phyloP scores from a whole-genome alignment of 2,113 vertebrate species.

The Ochotona princeps region DNA sequence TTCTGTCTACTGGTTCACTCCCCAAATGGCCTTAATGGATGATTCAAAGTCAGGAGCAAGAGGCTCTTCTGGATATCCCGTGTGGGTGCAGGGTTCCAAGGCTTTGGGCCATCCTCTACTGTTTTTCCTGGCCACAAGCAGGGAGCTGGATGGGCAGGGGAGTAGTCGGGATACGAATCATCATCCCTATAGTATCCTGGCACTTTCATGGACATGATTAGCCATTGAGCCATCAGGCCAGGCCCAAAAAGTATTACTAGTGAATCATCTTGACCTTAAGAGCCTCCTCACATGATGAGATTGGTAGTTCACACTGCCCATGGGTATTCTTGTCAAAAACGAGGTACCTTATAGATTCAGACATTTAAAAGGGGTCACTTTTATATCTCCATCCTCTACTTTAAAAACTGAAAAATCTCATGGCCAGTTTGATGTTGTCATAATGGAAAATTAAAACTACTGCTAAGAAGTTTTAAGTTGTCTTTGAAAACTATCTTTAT shows the following conservation, averaged over 20 bases:
- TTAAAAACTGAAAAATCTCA: background rate
- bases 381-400: background rate
- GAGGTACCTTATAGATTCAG: background rate
- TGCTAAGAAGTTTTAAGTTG: background rate
- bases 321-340: background rate
- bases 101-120: no score
- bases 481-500: background rate
- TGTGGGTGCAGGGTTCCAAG: no score
- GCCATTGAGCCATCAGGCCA: no score
- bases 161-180: no score
- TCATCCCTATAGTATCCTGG: no score
- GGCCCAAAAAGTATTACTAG: background rate
- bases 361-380: background rate
- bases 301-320: background rate
- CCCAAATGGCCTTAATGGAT: no score
- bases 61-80: no score
- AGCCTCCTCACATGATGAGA: background rate
- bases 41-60: no score
- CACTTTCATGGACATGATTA: no score
- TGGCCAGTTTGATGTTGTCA: background rate
- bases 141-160: no score
- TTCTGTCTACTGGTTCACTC: no score
- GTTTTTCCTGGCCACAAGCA: no score
- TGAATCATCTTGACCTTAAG: background rate
- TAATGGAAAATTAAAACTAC: background rate